phyloP scores from a whole-genome alignment of 2,888 invertebrate species.

The Diaperis boleti region DNA sequence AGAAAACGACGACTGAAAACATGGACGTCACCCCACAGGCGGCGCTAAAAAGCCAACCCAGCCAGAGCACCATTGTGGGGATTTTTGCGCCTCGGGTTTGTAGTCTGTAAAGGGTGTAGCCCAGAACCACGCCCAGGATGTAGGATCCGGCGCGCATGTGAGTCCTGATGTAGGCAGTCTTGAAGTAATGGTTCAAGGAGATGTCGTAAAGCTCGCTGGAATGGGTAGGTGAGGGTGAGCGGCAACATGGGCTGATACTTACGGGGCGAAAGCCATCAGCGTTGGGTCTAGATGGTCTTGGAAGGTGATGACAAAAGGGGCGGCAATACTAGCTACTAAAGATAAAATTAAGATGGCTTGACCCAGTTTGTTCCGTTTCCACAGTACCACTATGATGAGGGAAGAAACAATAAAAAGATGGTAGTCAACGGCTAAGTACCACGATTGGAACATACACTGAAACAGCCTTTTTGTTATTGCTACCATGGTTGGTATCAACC shows the following conservation, averaged over 20 bases:
- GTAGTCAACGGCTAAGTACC: conserved; percentile 71
- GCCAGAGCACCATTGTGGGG: conserved; percentile 47
- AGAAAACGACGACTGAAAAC: conserved; percentile 75
- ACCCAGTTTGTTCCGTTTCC: conserved; percentile 74
- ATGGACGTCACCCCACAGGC: conserved; percentile 71
- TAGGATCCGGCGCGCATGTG: conserved; percentile 81
- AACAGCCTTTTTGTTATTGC: conserved; percentile 13
- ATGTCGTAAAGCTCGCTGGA: conserved; percentile 76
- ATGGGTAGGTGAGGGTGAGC: conserved; percentile 46
- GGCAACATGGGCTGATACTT: conserved; percentile 61
- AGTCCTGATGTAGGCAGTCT: conserved; percentile 77
- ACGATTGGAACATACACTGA: conserved; percentile 81
- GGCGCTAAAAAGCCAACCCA: conserved; percentile 57
- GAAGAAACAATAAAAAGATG: conserved; percentile 73
- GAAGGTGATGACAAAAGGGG: conserved; percentile 68
- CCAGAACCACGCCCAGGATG: conserved; percentile 75
- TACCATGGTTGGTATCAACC: too few species aligned
- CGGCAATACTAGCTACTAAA: conserved; percentile 65
- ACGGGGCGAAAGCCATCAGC: conserved; percentile 77
- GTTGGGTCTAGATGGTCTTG: conserved; percentile 75
- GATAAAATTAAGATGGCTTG: conserved; percentile 67
- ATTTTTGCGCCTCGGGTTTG: conserved; percentile 69
- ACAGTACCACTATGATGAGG: conserved; percentile 75
- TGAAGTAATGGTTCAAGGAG: conserved; percentile 74
- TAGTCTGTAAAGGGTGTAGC: conserved; percentile 75